These are phyloP conservation scores for Sebastiscus albofasciatus DNA, from an alignment of 2,797 vertebrate genomes.

Conservation along the genomic window DNA sequence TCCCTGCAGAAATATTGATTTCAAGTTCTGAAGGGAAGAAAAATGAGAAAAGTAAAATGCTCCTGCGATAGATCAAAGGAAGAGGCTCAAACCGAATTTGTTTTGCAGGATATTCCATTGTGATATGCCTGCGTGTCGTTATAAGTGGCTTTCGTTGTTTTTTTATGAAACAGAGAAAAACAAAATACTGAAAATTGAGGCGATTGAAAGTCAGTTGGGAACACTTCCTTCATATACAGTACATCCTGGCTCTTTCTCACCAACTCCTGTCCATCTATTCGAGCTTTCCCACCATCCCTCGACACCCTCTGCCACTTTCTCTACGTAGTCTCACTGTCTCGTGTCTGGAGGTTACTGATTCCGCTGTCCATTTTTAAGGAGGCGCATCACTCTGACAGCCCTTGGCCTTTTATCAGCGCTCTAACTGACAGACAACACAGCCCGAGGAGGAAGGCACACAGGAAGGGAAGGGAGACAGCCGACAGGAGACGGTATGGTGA, in stretches of 20 bases:
- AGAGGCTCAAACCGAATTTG: conserved; percentile 50
- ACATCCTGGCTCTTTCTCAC: conserved; percentile 6
- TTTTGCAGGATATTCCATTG: conserved; percentile 63
- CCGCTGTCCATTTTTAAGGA: conserved; percentile 51
- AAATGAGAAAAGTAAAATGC: conserved; percentile 70
- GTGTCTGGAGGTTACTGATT: conserved; percentile 44
- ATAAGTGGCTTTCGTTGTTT: conserved; percentile 62
- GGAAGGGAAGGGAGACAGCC: conserved; percentile 37
- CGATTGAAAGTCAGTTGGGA: conserved; percentile 39
- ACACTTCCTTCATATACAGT: neutral
- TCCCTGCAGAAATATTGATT: conserved; percentile 79
- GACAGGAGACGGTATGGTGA: conserved; percentile 42
- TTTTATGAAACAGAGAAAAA: conserved; percentile 38
- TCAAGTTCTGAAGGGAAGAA: conserved; percentile 68
- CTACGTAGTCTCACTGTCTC: conserved; percentile 43
- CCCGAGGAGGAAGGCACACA: conserved; percentile 45
- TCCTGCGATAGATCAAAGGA: conserved; percentile 69
- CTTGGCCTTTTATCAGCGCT: conserved; percentile 62
- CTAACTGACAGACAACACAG: conserved; percentile 61
- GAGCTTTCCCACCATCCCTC: conserved; percentile 16
- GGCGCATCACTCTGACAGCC: conserved; percentile 57
- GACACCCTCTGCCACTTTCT: conserved; percentile 25
- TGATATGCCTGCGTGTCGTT: conserved; percentile 61
- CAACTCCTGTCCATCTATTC: conserved; percentile 18
- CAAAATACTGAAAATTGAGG: conserved; percentile 16